Percentiles rank a stretch among this genome's conserved stretches.
Evolutionary conservation across 2,888 invertebrate species (phyloP).

Genomic region (Lepidochrysops patricia): DNA sequence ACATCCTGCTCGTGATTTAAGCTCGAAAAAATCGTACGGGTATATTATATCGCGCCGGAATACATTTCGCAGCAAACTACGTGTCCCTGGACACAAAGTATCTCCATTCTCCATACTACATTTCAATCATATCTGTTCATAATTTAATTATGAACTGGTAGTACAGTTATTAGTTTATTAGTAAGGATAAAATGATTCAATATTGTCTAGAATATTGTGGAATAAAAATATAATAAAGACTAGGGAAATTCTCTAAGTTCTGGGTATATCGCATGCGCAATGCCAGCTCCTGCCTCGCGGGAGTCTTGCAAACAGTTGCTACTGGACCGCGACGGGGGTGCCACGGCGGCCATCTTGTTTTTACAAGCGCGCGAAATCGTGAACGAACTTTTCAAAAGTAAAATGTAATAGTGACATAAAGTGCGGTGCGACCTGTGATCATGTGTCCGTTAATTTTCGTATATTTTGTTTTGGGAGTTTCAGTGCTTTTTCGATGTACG

Average conservation of each 20-base stretch:
- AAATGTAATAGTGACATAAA: constrained; percentile 21
- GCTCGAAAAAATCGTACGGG: too few relatives aligned
- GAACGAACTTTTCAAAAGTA: constrained; percentile 30
- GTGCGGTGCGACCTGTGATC: constrained; percentile 46
- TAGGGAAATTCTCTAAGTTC: constrained; percentile 16
- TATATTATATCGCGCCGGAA: too few relatives aligned
- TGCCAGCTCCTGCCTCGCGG: constrained; percentile 28
- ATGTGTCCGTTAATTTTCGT: constrained; percentile 44
- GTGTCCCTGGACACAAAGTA: too few relatives aligned
- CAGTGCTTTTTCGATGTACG: constrained; percentile 61
- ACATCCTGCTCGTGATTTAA: too few relatives aligned
- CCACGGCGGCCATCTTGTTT: constrained; percentile 26
- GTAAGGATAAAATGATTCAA: too few relatives aligned
- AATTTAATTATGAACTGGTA: too few relatives aligned
- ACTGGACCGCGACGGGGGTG: constrained; percentile 27
- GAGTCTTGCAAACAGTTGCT: constrained; percentile 34
- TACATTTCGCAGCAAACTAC: too few relatives aligned
- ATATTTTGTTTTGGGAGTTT: constrained; percentile 53
- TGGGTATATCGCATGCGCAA: constrained; percentile 38
- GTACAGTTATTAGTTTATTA: too few relatives aligned
- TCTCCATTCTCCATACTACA: too few relatives aligned
- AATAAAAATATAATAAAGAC: constrained; percentile 18
- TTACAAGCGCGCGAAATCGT: constrained; percentile 25
- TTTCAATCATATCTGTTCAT: too few relatives aligned
- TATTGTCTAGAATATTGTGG: constrained; percentile 20